These are phyloP conservation scores for Marmota flaviventris DNA, from an alignment of 2,113 vertebrate species.

Conservation along the genomic window DNA sequence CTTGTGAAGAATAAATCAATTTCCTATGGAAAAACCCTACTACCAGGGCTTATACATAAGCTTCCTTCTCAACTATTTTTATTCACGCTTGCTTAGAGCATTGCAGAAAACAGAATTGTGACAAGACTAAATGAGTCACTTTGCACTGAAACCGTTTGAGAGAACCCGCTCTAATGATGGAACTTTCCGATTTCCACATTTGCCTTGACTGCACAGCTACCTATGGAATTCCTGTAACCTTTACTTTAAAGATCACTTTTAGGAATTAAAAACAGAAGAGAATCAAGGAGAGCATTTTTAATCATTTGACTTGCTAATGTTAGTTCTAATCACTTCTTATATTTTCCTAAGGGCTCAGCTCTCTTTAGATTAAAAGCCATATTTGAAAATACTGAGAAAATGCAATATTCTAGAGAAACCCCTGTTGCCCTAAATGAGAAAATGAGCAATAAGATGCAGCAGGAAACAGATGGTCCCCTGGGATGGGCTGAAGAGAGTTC, in stretches of 20 bases:
- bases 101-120: constrained; percentile 71
- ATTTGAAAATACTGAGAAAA: constrained; percentile 9
- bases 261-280: not conserved
- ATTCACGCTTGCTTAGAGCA: constrained; percentile 56
- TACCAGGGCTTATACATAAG: constrained; percentile 85
- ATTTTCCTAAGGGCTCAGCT: not conserved
- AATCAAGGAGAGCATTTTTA: not conserved
- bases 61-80: constrained; percentile 80
- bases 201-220: not conserved
- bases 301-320: not conserved
- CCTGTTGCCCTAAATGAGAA: not conserved
- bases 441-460: not conserved
- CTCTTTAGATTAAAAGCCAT: not conserved
- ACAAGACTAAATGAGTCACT: constrained; percentile 79
- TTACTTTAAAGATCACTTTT: not conserved
- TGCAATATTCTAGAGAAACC: not conserved
- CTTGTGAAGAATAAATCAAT: constrained; percentile 93
- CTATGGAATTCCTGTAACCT: not conserved
- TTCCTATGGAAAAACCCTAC: constrained; percentile 89
- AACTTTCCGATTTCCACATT: not conserved
- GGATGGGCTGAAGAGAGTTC: not conserved
- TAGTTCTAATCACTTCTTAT: constrained; percentile 6
- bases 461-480: not conserved
- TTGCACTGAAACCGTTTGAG: constrained; percentile 46
- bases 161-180: not conserved